These are phyloP conservation scores for Ochotona princeps DNA, from an alignment of 2,113 vertebrate genomes.

Conservation along the genomic window DNA sequence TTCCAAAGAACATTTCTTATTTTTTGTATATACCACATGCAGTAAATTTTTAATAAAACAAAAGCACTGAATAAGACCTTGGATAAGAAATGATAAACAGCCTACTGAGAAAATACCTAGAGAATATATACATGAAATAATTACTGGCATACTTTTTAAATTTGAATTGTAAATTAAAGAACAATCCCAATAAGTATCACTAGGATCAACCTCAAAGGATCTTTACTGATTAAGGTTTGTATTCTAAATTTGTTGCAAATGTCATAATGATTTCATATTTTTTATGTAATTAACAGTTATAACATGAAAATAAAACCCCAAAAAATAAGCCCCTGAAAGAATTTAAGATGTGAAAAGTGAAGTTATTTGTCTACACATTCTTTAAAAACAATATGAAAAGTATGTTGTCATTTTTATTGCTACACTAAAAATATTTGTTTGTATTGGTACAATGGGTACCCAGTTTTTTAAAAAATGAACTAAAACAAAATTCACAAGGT, in stretches of 20 bases:
- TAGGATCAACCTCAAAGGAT: conserved; percentile 16
- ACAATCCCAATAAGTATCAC: conserved; percentile 4
- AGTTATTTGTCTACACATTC: neutral
- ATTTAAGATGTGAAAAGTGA: conserved; percentile 48
- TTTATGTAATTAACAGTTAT: conserved; percentile 46
- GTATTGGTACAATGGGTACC: neutral
- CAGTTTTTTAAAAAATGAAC: conserved; percentile 25
- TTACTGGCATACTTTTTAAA: conserved; percentile 33
- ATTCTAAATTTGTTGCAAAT: conserved; percentile 6
- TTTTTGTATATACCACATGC: neutral
- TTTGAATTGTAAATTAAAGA: conserved; percentile 28
- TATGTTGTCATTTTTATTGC: neutral
- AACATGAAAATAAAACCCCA: conserved; percentile 13
- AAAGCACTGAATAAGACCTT: conserved; percentile 46
- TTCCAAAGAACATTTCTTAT: conserved; percentile 37
- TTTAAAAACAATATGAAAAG: conserved; percentile 12
- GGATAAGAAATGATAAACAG: conserved; percentile 20
- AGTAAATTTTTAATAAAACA: conserved; percentile 17
- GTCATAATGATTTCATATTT: conserved; percentile 14
- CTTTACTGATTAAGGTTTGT: neutral
- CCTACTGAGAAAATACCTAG: conserved; percentile 7
- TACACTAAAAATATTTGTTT: conserved; percentile 14
- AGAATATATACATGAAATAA: conserved; percentile 25
- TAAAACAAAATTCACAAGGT: conserved; percentile 51
- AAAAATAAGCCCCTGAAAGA: neutral